Base-by-base conservation (phyloP, 1,140 invertebrate species). In the Phortica variegata region DNA sequence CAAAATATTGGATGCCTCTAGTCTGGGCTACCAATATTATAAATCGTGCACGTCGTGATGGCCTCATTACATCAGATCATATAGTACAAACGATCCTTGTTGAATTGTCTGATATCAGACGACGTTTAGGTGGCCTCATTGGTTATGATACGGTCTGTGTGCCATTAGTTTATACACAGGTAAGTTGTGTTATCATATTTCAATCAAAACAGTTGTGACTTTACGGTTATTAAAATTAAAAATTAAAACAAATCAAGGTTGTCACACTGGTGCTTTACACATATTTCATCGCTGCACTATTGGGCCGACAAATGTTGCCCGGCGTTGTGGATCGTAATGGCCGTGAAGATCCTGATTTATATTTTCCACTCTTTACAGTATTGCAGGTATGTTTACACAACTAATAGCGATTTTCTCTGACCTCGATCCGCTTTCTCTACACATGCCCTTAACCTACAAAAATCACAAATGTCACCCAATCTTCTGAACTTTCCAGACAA, bases 131-230 rank as follows among this genome's bases (percentile, higher is more conserved):
- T 47, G 85, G 86, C 39, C 80, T 93, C 3, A 92, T 91, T 57
- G 89, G 89, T 40, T 98, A 97, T 76, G 96, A 98, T 79, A 97
- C 93, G 63, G 93, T 98, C 58, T 95, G 91, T 73, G 93, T 98
- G 51, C 96, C 96, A 33, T 83, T 98, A 19, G 95, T 98, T 47
- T 98, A 98, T 77, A 98, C 95, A 43, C 95, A 98, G 89, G 95
- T 95, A 72, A 79, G 78, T 45, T 34, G 5, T n/a, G n/a, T n/a
- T n/a, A n/a, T n/a, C n/a, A n/a, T n/a, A n/a, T n/a, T n/a, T n/a
- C n/a, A 42, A 32, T 17, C 20, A 9, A 41, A 15, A 12, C 47
- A 47, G 37, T 44, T 47, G 39, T 31, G 33, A n/a, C n/a, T n/a
- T n/a, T n/a, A n/a, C n/a, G n/a, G n/a, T n/a, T n/a, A n/a, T 12